Conservation (phyloP, 2,888 invertebrate species). For the Trachelus tabidus region DNA sequence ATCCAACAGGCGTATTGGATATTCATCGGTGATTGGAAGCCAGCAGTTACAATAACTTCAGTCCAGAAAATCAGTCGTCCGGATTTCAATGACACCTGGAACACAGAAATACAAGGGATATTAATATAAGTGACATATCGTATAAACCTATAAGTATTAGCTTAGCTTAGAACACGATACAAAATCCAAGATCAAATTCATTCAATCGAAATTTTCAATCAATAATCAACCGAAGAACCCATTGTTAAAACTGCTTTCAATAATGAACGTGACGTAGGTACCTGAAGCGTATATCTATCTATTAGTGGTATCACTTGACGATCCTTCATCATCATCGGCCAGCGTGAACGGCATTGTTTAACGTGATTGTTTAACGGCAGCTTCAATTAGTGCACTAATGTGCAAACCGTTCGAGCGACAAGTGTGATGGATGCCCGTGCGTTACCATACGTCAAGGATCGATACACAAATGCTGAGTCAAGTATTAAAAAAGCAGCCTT, state of each 20-base stretch:
- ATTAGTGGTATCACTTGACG: background rate
- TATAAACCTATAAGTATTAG: background rate
- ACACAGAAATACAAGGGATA: background rate
- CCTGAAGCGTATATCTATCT: background rate
- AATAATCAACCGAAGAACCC: background rate
- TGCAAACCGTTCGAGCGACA: background rate
- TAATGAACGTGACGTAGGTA: background rate
- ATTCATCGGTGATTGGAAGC: conserved; percentile 18
- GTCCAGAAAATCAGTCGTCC: background rate
- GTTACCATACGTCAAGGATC: background rate
- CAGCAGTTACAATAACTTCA: background rate
- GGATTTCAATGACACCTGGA: background rate
- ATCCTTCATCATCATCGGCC: background rate
- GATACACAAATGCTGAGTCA: background rate
- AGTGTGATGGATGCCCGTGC: background rate
- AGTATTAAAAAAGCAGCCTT: background rate
- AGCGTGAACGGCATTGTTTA: background rate
- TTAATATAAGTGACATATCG: background rate
- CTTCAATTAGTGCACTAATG: conserved; percentile 3
- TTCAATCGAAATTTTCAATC: background rate
- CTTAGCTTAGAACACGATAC: background rate
- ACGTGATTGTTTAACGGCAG: background rate
- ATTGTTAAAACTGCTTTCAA: background rate
- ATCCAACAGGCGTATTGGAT: conserved; percentile 23
- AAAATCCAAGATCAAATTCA: background rate